Evolutionary conservation across 2,888 invertebrate species (phyloP), one percentile per base, ranked within the genome.

Genomic region (Eupithecia vulgata): DNA sequence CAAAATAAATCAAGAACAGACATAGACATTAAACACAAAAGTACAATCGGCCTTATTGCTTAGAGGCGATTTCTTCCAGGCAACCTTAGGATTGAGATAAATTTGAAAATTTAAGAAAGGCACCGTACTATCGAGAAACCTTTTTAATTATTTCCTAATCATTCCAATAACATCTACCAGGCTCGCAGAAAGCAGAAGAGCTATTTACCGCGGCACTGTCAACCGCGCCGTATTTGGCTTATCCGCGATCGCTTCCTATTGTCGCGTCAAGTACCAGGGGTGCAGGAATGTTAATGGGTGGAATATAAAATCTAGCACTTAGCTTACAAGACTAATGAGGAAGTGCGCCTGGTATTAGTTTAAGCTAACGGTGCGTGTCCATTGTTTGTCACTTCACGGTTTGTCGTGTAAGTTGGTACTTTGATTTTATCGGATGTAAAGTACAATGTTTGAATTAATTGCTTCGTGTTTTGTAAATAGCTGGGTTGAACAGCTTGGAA

Each of bases 231-330:
- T 74, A 79, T 77, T 76, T 70, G 75, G 74, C 21, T 76, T 78
- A 78, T 77, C 76, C 70, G 66, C 72, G 70, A 77, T 77, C 73
- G 76, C 76, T 75, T 78, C 75, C 77, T 78, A 77, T 79, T 78
- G 79, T 79, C 71, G 74, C 74, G 77, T 74, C 78, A 74, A 77
- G 81, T 79, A 81, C 77, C 69, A 81, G 71, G 74, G 77, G 73
- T 65, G 78, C 79, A 80, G 83, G 84, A 84, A 87, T 83, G 83
- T 82, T 86, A 87, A 86, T 85, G 83, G 81, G 70, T 82, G 74
- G 80, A 79, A 79, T 81, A 81, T 79, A 79, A 81, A 82, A 81
- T 79, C 79, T 77, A 80, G 78, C 79, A 77, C 80, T 81, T 77
- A 74, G 80, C 68, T 69, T 75, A 76, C 75, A 75, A 66, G 76